Evolutionary conservation across 2,888 invertebrate species (phyloP).

Genomic region (Argyresthia albistria): DNA sequence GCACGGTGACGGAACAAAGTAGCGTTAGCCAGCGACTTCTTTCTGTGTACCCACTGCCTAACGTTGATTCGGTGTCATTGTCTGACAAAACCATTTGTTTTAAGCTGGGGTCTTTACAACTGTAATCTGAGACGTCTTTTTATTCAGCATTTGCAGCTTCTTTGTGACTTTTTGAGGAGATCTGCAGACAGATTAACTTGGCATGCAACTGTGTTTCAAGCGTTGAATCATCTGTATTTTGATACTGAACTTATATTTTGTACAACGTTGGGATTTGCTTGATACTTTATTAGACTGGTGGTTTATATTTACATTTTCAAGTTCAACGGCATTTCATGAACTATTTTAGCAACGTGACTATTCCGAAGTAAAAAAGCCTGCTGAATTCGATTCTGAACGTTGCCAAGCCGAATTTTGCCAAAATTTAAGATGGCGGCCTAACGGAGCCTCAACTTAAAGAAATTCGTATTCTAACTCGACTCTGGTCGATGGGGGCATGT

Average conservation of each 20-base stretch:
- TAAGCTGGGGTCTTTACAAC: not conserved
- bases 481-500: too few species aligned
- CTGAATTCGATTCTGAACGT: too few species aligned
- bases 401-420: too few species aligned
- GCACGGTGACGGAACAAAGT: constrained; percentile 3
- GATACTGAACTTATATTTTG: not conserved
- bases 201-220: constrained; percentile 34
- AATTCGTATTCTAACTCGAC: too few species aligned
- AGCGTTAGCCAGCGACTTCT: not conserved
- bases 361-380: too few species aligned
- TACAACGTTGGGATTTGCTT: too few species aligned
- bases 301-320: too few species aligned
- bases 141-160: not conserved
- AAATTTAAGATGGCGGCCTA: too few species aligned
- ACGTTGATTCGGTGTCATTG: constrained; percentile 1
- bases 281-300: too few species aligned
- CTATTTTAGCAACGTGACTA: too few species aligned
- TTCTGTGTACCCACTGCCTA: not conserved
- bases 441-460: too few species aligned
- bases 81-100: not conserved
- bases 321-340: too few species aligned
- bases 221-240: not conserved
- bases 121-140: not conserved
- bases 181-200: constrained; percentile 41
- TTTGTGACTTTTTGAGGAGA: not conserved